Conservation (phyloP, 2,113 vertebrate genomes). For the Muntiacus muntjak region DNA sequence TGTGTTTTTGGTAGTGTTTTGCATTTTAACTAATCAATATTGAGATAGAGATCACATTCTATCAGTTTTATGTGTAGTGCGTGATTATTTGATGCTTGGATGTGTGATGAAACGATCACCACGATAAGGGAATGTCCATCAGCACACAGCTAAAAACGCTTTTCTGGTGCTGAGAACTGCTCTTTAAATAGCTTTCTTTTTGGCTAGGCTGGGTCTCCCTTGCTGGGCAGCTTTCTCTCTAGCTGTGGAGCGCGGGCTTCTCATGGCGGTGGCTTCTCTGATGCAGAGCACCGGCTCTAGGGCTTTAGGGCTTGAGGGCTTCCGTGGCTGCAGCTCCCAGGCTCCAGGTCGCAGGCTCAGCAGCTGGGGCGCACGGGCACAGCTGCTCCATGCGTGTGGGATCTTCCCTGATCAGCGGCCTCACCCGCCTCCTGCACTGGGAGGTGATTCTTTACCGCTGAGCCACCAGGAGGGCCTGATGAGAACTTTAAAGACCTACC, state of each 20-base stretch:
- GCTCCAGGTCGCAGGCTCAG: background rate
- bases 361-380: rapidly evolving
- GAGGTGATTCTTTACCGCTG: background rate
- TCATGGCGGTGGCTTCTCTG: background rate
- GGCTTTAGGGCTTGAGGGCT: background rate
- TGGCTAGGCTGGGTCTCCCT: background rate
- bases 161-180: background rate
- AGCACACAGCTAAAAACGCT: no score
- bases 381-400: background rate
- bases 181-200: background rate
- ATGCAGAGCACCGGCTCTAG: background rate
- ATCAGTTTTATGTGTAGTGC: background rate
- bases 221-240: background rate
- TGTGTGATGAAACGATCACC: background rate
- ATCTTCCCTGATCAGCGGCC: background rate
- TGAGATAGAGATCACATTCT: background rate
- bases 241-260: background rate
- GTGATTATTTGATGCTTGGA: background rate
- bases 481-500: background rate
- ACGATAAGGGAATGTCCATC: no score
- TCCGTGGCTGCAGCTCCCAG: background rate
- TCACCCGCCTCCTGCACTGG: background rate
- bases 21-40: background rate
- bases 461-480: background rate
- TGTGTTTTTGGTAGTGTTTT: background rate